Conservation (phyloP, 92 coral and sea anemone species). For the Siderastrea siderea region DNA sequence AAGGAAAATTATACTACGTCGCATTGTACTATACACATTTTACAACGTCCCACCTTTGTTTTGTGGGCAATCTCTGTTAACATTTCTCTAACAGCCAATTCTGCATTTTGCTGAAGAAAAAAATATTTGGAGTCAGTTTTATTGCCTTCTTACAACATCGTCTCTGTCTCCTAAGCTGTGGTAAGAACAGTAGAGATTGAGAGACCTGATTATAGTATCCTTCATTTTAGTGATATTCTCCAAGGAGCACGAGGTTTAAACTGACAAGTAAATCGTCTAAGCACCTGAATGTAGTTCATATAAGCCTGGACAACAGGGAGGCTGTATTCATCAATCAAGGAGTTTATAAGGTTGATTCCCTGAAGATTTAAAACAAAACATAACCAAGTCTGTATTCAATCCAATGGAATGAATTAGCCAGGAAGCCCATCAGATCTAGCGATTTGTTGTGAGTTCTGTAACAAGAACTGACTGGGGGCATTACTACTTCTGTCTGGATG, state of each 20-base stretch:
- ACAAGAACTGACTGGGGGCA: too few relatives aligned
- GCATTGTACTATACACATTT: neutral
- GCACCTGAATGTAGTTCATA: slow-evolving; percentile 82
- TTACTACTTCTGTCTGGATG: too few relatives aligned
- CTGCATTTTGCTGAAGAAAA: slow-evolving; percentile 82
- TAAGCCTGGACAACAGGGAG: slow-evolving; percentile 96
- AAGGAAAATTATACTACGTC: neutral
- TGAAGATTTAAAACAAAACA: neutral
- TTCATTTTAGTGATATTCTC: too few relatives aligned
- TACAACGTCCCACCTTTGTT: slow-evolving; percentile 61
- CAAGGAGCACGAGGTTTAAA: neutral
- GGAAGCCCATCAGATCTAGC: too few relatives aligned
- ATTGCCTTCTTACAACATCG: too few relatives aligned
- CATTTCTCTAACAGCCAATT: slow-evolving; percentile 95
- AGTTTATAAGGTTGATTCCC: slow-evolving; percentile 76
- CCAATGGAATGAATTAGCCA: too few relatives aligned
- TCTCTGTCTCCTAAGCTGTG: too few relatives aligned
- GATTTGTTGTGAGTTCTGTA: too few relatives aligned
- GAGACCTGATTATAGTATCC: too few relatives aligned
- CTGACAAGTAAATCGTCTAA: too few relatives aligned
- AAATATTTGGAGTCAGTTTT: neutral
- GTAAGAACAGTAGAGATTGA: too few relatives aligned
- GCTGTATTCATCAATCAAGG: slow-evolving; percentile 90
- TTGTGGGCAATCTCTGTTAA: slow-evolving; percentile 80
- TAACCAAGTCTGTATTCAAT: too few relatives aligned